Evolutionary conservation across 2,113 vertebrate species (phyloP), one percentile per base, ranked within the genome.

Genomic region (Tapirus terrestris): DNA sequence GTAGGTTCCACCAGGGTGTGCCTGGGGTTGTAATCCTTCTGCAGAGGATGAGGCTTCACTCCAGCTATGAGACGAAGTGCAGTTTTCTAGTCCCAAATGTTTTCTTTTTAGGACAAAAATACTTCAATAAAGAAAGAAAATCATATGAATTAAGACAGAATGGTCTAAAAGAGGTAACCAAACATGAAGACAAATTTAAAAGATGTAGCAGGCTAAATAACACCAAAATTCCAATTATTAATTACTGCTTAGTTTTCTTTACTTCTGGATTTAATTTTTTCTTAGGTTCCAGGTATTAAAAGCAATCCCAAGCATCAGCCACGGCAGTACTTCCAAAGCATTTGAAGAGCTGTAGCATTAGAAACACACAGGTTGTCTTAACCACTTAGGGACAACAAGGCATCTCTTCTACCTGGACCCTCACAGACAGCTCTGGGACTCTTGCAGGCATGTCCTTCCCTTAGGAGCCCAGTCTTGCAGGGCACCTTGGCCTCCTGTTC

Each of bases 151-250:
- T 83, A 70, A n/a, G 79, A 90, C 77, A 79, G 63, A 53, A 23
- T 48, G 43, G 21, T 89, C 43, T 95, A 23, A 51, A 91, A 63
- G 79, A 88, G 43, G 33, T 83, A 58, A 65, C 45, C 16, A 93
- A 93, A 68, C 20, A 84, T 36, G 25, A 88, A 92, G 65, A 67
- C 94, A 92, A 39, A 63, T 73, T 73, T 73, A 77, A 83, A 96
- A 92, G 76, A 88, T 60, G 12, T 36, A 68, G 36, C 9, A 75
- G 43, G 3, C 61, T 36, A 67, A 87, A 75, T 51, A 72, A 63
- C n/a, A 93, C 27, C 25, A 61, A 18, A 75, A 85, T 76, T 65
- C 60, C 13, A 67, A 2, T 45, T 11, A 94, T 58, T 79, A 51
- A 18, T 80, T 51, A 67, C 63, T n/a, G 11, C 33, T 85, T 25